Percentiles rank a stretch among this genome's conserved stretches.
These are phyloP conservation scores for Lordiphosa stackelbergi DNA, from an alignment of 1,140 invertebrate genomes.

Conservation along the genomic window DNA sequence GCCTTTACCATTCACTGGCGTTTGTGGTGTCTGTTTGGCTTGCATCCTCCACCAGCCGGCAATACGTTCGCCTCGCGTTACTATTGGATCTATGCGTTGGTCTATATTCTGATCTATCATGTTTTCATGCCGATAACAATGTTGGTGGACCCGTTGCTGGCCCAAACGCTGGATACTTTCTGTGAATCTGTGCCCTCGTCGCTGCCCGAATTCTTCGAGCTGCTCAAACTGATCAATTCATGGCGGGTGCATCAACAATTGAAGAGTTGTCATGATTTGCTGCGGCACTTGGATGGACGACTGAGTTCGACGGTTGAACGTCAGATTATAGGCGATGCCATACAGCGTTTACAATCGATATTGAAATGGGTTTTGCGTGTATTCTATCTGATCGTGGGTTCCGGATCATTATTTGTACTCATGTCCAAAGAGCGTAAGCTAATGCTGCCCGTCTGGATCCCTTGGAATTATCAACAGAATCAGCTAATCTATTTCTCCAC, in stretches of 20 bases:
- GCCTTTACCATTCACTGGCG: conserved; percentile 46
- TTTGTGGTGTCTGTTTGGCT: conserved; percentile 38
- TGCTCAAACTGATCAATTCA: conserved; percentile 38
- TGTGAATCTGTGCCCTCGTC: conserved; percentile 44
- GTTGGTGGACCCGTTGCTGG: conserved; percentile 12
- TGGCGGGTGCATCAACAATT: conserved; percentile 16
- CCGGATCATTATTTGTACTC: neutral
- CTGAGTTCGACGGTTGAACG: conserved; percentile 15
- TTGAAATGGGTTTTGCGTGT: neutral
- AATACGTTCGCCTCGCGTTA: conserved; percentile 17
- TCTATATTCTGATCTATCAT: neutral
- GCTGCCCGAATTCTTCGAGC: conserved; percentile 16
- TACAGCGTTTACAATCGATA: neutral
- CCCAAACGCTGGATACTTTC: conserved; percentile 27
- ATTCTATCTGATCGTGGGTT: rapidly evolving
- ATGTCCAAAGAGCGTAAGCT: conserved; percentile 24
- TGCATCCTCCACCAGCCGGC: conserved; percentile 24
- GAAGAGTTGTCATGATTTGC: conserved; percentile 11
- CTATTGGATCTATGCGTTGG: conserved; percentile 36
- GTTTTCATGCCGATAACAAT: conserved; percentile 10
- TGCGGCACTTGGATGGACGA: conserved; percentile 36
- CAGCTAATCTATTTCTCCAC: conserved; percentile 12
- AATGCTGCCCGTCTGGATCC: conserved; percentile 48
- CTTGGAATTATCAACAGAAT: conserved; percentile 46
- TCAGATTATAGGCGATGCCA: conserved; percentile 5